Percentiles rank a stretch among this genome's conserved stretches.
Conservation (phyloP, 2,797 vertebrate species). For the Liparis tanakae region DNA sequence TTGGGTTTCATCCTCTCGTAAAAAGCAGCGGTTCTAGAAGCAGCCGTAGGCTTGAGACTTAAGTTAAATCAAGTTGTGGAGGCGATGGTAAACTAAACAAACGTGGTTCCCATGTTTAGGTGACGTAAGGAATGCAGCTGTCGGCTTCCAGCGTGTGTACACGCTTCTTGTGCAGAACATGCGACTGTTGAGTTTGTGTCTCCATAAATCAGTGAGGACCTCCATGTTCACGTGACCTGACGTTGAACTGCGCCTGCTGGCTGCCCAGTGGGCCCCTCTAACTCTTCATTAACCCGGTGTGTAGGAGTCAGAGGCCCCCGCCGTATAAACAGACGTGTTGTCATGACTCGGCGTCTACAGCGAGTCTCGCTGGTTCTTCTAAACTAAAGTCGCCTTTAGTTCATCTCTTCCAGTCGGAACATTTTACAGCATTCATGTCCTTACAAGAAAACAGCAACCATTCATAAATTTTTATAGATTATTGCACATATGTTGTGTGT, state of each 20-base stretch:
- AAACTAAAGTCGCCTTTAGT: not conserved
- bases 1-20: conserved; percentile 42
- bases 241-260: conserved; percentile 38
- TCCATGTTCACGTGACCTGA: conserved; percentile 46
- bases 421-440: not conserved
- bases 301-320: conserved; percentile 11
- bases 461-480: not conserved
- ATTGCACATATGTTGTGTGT: no score
- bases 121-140: conserved; percentile 22
- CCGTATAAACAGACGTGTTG: not conserved
- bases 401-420: not conserved
- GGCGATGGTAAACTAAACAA: conserved; percentile 11
- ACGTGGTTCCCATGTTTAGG: conserved; percentile 23
- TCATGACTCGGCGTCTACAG: no score
- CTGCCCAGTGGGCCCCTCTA: conserved; percentile 15
- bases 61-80: not conserved
- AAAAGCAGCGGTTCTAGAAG: conserved; percentile 23
- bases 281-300: conserved; percentile 32
- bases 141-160: not conserved
- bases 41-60: conserved; percentile 25
- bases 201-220: conserved; percentile 37
- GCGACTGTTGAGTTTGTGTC: conserved; percentile 3
- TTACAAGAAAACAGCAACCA: not conserved
- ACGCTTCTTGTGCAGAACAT: not conserved
- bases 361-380: not conserved